Evolutionary conservation across 2,113 vertebrate species (phyloP).

Genomic region (Lamprotornis superbus): DNA sequence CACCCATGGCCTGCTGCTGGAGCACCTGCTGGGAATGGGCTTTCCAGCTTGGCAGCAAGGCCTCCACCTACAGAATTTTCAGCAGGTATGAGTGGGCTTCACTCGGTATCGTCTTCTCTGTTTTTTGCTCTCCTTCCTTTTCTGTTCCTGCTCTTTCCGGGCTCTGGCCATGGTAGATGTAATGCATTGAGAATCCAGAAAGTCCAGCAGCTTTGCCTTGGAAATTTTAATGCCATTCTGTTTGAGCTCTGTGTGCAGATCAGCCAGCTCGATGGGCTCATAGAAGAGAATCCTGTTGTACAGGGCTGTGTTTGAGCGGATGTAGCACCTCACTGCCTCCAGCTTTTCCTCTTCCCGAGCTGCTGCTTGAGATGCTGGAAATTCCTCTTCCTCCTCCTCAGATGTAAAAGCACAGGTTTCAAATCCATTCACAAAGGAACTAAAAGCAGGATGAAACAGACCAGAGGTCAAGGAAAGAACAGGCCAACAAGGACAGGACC

Average conservation of each 20-base stretch:
- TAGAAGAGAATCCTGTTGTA: constrained; percentile 85
- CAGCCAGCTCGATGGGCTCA: constrained; percentile 85
- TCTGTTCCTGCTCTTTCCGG: constrained; percentile 61
- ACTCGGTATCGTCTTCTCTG: not conserved
- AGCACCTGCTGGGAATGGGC: not conserved
- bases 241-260: constrained; percentile 82
- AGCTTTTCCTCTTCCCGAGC: constrained; percentile 70
- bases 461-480: not conserved
- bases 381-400: constrained; percentile 74
- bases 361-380: constrained; percentile 79
- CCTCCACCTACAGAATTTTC: not conserved
- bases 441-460: constrained; percentile 19
- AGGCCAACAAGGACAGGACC: not conserved
- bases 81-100: not conserved
- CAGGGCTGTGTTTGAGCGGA: constrained; percentile 77
- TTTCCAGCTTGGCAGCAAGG: not conserved
- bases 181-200: constrained; percentile 90
- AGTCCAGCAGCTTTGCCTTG: constrained; percentile 83
- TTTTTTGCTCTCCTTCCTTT: constrained; percentile 26
- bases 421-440: constrained; percentile 68
- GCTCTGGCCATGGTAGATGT: constrained; percentile 88
- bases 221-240: constrained; percentile 82
- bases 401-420: constrained; percentile 32
- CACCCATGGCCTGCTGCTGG: not conserved
- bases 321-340: constrained; percentile 78